A percentile compares a stretch with the other conserved stretches of the same genome.
Evolutionary conservation across 2,797 vertebrate genomes (phyloP).

Genomic region (Sardinella longiceps): DNA sequence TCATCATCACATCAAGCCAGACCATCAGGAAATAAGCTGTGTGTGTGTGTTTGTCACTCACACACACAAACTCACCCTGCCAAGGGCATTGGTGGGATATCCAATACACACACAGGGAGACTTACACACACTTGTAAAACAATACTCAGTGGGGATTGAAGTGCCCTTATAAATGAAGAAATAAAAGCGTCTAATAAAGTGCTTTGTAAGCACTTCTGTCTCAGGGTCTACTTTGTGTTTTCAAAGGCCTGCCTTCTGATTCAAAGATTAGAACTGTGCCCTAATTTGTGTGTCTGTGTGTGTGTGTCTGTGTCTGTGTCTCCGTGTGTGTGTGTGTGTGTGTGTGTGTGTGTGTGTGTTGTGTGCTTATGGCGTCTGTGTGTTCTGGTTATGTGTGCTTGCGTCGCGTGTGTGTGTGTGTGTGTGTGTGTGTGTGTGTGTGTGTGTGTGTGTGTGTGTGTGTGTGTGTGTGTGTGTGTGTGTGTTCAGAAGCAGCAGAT

Average conservation of each 20-base stretch:
- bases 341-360: no score
- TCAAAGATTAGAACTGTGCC: no score
- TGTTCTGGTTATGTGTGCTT: no score
- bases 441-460: not conserved
- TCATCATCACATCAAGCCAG: not conserved
- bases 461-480: conserved; percentile 33
- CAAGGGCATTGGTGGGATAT: no score
- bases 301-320: conserved; percentile 10
- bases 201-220: not conserved
- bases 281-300: not conserved
- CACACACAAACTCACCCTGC: not conserved
- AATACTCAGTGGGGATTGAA: no score
- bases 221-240: not conserved
- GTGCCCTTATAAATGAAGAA: no score
- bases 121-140: not conserved
- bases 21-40: not conserved
- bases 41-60: not conserved
- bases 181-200: not conserved
- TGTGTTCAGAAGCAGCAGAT: conserved; percentile 87
- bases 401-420: no score
- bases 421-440: not conserved
- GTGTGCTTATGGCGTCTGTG: no score
- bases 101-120: not conserved
- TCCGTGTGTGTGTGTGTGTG: not conserved
- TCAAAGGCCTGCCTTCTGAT: not conserved